A percentile compares a stretch with the other conserved stretches of the same genome.
Evolutionary conservation across 1,140 invertebrate genomes (phyloP).

Genomic region (Oncopodura yosiiana): DNA sequence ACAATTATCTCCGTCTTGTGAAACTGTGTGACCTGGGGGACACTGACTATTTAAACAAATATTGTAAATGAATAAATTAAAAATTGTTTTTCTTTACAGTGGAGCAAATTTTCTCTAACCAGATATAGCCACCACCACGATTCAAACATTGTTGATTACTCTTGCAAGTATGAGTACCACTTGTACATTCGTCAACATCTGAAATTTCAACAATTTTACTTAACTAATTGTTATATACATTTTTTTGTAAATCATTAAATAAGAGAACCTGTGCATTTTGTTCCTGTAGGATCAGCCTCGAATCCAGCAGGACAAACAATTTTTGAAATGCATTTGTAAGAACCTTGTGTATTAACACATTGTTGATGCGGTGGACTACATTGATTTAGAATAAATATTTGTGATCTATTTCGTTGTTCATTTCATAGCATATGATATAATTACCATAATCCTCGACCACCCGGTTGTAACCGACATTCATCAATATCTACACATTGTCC

Average conservation of each 20-base stretch:
- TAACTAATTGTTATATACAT: too few relatives aligned
- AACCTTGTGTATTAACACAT: constrained; percentile 50
- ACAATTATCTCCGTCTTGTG: constrained; percentile 44
- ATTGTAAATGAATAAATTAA: too few relatives aligned
- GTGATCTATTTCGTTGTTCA: too few relatives aligned
- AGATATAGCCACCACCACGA: constrained; percentile 60
- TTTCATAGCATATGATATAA: too few relatives aligned
- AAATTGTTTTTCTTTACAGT: too few relatives aligned
- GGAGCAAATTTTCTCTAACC: too few relatives aligned
- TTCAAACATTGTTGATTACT: constrained; percentile 64
- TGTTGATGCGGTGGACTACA: constrained; percentile 39
- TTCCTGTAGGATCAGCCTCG: constrained; percentile 27
- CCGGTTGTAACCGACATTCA: constrained; percentile 42
- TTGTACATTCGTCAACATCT: constrained; percentile 43
- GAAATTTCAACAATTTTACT: constrained; percentile 8
- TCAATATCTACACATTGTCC: constrained; percentile 49
- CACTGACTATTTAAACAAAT: too few relatives aligned
- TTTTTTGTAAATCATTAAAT: background rate
- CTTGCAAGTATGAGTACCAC: constrained; percentile 45
- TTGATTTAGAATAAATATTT: too few relatives aligned
- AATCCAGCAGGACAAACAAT: constrained; percentile 32
- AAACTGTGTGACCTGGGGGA: constrained; percentile 51
- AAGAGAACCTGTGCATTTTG: constrained; percentile 17
- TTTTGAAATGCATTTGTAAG: constrained; percentile 43
- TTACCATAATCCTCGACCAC: constrained; percentile 37